Percentiles rank a stretch among this genome's conserved stretches.
These are phyloP conservation scores for Pipistrellus pipistrellus DNA, from an alignment of 2,797 vertebrate species.

Conservation along the genomic window DNA sequence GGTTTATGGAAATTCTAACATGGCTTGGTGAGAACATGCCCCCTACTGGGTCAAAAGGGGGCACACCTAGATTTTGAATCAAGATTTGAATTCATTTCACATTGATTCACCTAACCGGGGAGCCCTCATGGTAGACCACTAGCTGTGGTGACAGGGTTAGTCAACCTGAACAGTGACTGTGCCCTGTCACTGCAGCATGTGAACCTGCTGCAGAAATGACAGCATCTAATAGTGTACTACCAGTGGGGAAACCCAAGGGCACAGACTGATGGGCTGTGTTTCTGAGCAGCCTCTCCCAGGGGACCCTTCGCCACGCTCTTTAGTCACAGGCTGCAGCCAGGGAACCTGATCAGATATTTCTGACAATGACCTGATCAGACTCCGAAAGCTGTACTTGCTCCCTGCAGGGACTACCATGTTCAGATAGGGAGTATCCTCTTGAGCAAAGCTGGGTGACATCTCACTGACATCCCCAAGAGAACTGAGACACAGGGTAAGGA, in stretches of 20 bases:
- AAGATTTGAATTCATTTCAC: not conserved
- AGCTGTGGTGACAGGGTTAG: not conserved
- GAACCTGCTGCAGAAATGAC: not conserved
- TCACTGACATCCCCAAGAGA: not conserved
- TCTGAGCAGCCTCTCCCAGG: not conserved
- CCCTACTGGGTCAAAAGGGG: too few species aligned
- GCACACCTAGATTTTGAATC: not conserved
- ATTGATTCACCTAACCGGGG: not conserved
- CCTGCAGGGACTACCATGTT: not conserved
- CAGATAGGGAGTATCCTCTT: not conserved
- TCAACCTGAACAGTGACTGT: not conserved
- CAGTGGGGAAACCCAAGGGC: too few species aligned
- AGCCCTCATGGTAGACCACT: not conserved
- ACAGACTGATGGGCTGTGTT: not conserved
- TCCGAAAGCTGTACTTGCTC: not conserved
- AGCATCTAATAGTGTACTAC: not conserved
- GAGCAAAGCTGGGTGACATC: not conserved
- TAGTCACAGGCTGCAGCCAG: not conserved
- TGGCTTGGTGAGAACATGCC: not conserved
- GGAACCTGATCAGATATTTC: not conserved
- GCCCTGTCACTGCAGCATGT: not conserved
- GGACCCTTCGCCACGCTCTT: rapidly evolving
- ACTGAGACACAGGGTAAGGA: not conserved
- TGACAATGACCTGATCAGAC: not conserved
- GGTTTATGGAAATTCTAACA: not conserved